phyloP scores from a whole-genome alignment of 2,797 vertebrate genomes.

The Cryptoprocta ferox region DNA sequence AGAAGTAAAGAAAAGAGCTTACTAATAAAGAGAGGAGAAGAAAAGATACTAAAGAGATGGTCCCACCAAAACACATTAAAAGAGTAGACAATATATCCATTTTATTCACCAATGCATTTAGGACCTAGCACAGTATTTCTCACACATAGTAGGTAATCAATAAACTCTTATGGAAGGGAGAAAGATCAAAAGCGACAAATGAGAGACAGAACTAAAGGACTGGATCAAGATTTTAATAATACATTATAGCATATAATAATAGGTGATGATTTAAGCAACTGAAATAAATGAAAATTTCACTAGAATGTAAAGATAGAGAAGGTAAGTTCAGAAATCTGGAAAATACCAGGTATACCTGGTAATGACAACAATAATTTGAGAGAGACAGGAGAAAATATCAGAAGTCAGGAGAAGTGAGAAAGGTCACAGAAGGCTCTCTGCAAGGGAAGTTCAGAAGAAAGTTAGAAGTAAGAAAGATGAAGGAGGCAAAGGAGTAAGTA shows the following conservation, averaged over 20 bases:
- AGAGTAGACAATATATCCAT: not conserved
- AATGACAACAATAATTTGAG: slow-evolving; percentile 45
- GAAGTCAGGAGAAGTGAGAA: slow-evolving; percentile 33
- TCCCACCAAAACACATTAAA: not conserved
- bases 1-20: not conserved
- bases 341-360: not conserved
- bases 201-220: not conserved
- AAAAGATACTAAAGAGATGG: not conserved
- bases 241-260: not conserved
- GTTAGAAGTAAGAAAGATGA: not conserved
- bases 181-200: not conserved
- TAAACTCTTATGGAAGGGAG: not conserved
- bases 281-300: slow-evolving; percentile 34
- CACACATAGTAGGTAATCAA: not conserved
- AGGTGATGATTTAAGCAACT: not conserved
- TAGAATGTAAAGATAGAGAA: not conserved
- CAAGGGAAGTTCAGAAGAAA: not conserved
- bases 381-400: not conserved
- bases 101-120: not conserved
- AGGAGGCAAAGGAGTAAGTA: not conserved
- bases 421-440: not conserved
- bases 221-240: slow-evolving; percentile 22
- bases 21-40: not conserved
- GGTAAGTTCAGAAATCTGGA: slow-evolving; percentile 9
- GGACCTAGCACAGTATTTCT: not conserved